phyloP scores from a whole-genome alignment of 1,140 invertebrate genomes.

The Chymomyza costata region DNA sequence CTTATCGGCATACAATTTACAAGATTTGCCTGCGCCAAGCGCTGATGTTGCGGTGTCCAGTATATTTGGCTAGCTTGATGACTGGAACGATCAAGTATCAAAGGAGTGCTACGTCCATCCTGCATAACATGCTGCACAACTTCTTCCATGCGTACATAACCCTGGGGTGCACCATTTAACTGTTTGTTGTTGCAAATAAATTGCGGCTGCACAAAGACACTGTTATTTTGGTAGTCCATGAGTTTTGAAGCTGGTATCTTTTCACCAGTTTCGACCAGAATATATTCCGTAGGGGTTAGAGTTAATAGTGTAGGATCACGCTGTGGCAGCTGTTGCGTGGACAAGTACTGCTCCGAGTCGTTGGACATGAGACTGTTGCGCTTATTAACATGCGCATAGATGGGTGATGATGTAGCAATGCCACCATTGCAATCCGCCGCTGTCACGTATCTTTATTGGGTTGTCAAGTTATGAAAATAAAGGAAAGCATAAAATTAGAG shows the following conservation, averaged over 20 bases:
- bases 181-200: too few relatives aligned
- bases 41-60: slow-evolving; percentile 50
- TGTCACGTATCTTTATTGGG: too few relatives aligned
- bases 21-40: slow-evolving; percentile 30
- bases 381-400: slow-evolving; percentile 69
- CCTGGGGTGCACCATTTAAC: slow-evolving; percentile 1
- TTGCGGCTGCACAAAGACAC: slow-evolving; percentile 41
- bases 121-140: slow-evolving; percentile 17
- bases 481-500: too few relatives aligned
- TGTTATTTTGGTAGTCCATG: slow-evolving; percentile 40
- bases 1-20: slow-evolving; percentile 30
- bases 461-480: too few relatives aligned
- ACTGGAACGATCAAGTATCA: slow-evolving; percentile 55
- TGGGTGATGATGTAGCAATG: slow-evolving; percentile 38
- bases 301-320: slow-evolving; percentile 30
- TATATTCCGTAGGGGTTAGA: slow-evolving; percentile 38
- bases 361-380: slow-evolving; percentile 62
- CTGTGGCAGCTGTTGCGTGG: slow-evolving; percentile 34
- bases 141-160: slow-evolving; percentile 16
- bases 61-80: slow-evolving; percentile 62
- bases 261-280: slow-evolving; percentile 63
- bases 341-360: slow-evolving; percentile 55
- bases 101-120: slow-evolving; percentile 59
- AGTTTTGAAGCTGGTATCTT: slow-evolving; percentile 56
- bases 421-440: background rate